Evolutionary conservation across 2,113 vertebrate species (phyloP).

Genomic region (Garra rufa): DNA sequence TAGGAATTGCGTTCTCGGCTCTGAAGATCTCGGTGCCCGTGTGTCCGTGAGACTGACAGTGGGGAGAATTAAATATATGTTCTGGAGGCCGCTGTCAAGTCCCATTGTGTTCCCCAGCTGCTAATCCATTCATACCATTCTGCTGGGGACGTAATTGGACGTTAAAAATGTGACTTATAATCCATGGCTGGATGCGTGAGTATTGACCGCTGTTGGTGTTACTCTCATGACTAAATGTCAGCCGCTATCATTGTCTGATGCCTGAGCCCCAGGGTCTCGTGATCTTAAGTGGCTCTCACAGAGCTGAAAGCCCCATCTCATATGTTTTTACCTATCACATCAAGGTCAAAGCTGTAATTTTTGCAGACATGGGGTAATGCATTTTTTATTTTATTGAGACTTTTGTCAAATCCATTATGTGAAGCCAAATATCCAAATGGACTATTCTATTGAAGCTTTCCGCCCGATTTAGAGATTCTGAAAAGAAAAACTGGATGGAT

Average conservation of each 20-base stretch:
- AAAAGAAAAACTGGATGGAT: not conserved
- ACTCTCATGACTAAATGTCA: conserved; percentile 35
- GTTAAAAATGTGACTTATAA: conserved; percentile 59
- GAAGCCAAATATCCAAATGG: not conserved
- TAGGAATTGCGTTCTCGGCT: not conserved
- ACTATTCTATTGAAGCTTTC: not conserved
- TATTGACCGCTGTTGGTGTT: conserved; percentile 48
- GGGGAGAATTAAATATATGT: conserved; percentile 61
- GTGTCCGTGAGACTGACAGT: conserved; percentile 61
- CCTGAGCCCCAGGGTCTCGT: not conserved
- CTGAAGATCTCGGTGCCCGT: conserved; percentile 34
- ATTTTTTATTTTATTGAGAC: conserved; percentile 8
- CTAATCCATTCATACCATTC: conserved; percentile 66
- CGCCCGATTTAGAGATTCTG: conserved; percentile 12
- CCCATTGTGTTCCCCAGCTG: conserved; percentile 60
- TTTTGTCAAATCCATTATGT: not conserved
- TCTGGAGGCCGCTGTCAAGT: conserved; percentile 60
- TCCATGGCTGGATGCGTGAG: conserved; percentile 15
- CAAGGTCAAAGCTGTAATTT: not conserved
- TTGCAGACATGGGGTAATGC: not conserved
- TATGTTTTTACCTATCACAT: not conserved
- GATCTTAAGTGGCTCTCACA: conserved; percentile 14
- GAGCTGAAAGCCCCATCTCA: not conserved
- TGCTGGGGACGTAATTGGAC: conserved; percentile 61
- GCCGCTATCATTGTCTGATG: conserved; percentile 34